Evolutionary conservation across 1,140 invertebrate genomes (phyloP), one percentile per base, ranked within the genome.

Genomic region (Diabrotica virgifera): DNA sequence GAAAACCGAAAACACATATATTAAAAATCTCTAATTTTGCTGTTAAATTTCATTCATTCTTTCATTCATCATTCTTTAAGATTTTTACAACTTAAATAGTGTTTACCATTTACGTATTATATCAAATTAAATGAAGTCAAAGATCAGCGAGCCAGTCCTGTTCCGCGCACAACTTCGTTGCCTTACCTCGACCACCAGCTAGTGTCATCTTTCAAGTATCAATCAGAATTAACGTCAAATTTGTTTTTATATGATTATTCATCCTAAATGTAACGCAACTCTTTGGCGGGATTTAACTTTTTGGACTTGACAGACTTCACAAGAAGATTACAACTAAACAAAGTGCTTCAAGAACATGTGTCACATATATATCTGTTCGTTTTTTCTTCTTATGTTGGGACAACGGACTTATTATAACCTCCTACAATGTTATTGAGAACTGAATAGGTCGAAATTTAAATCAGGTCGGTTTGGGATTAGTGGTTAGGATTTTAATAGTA

Each of bases 221-320:
- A 75, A 75, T 75, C 74, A 75, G 74, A 67, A 65, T 75, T 75
- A 74, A 75, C 68, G 74, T 75, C 74, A 74, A 75, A 71, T 73
- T 74, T 74, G 70, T 74, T 74, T 74, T 75, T 75, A 70, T 75
- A 72, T 65, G 72, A 70, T 72, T 67, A 70, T 62, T 69, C 68
- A 66, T 64, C 46, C 66, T 64, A 67, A 70, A 68, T 66, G 40
- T 46, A 46, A 46, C 40, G 40, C 40, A 46, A 60, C 13, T 14
- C 54, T 55, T 50, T 55, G 52, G 52, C 54, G 63, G 62, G 56
- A 67, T 66, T 55, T 63, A 63, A 62, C 63, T 58, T 63, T 64
- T 65, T 69, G 58, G 63, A 65, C 64, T 66, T 68, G 69, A 70
- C 69, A 68, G 66, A 70, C 67, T 61, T 60, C 64, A 70, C 69